phyloP scores from a whole-genome alignment of 2,797 vertebrate genomes.

The Melanogrammus aeglefinus region DNA sequence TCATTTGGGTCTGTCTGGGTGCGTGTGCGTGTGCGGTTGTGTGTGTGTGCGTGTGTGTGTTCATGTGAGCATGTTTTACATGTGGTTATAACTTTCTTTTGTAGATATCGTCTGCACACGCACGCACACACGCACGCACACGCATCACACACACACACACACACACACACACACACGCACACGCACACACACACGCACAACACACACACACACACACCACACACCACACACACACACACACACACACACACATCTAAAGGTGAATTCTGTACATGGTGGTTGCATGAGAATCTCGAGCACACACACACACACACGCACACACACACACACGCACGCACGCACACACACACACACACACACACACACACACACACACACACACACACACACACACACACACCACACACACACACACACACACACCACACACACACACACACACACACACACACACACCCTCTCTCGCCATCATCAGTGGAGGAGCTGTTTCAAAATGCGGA shows the following conservation, averaged over 20 bases:
- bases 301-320: conserved; percentile 21
- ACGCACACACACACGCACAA: too few relatives aligned
- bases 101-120: conserved; percentile 12
- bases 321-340: conserved; percentile 16
- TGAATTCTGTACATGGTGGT: conserved; percentile 27
- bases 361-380: conserved; percentile 22
- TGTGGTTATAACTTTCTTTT: not conserved
- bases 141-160: conserved; percentile 7
- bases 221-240: conserved; percentile 12
- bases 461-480: conserved; percentile 17
- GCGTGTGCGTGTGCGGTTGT: not conserved
- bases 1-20: conserved; percentile 3
- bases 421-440: conserved; percentile 20
- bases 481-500: conserved; percentile 66
- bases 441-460: conserved; percentile 3
- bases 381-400: too few relatives aligned
- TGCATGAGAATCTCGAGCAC: conserved; percentile 32
- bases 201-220: conserved; percentile 1
- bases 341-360: conserved; percentile 4
- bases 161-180: conserved; percentile 14
- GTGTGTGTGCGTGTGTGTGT: conserved; percentile 5
- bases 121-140: conserved; percentile 12
- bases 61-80: not conserved
- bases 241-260: conserved; percentile 32
- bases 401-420: conserved; percentile 19